Percentiles rank a stretch among this genome's conserved stretches.
Evolutionary conservation across 2,797 vertebrate genomes (phyloP).

Genomic region (Myripristis murdjan): DNA sequence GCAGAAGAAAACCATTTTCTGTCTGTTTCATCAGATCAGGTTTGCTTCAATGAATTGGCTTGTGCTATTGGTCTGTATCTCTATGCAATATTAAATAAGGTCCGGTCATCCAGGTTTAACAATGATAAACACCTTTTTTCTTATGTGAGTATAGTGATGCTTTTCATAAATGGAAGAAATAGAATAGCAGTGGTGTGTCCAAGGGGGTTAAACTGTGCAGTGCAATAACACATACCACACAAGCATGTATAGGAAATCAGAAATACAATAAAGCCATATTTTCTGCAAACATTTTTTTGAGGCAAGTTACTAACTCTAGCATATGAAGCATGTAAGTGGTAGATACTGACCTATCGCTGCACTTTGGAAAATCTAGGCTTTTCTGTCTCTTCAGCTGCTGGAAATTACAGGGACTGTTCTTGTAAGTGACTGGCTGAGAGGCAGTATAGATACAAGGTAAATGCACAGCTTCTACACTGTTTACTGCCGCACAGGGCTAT

Average conservation of each 20-base stretch:
- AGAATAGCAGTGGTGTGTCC: background rate
- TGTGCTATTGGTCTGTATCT: too few species aligned
- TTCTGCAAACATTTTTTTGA: too few species aligned
- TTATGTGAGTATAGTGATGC: background rate
- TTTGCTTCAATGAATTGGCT: too few species aligned
- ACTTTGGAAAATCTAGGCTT: background rate
- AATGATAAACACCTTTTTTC: background rate
- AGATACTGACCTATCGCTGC: background rate
- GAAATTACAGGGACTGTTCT: constrained; percentile 26
- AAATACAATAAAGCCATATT: too few species aligned
- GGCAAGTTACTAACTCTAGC: background rate
- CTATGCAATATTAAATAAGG: background rate
- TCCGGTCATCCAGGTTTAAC: background rate
- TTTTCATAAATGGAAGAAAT: too few species aligned
- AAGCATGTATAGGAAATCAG: too few species aligned
- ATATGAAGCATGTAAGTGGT: constrained; percentile 9
- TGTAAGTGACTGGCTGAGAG: constrained; percentile 39
- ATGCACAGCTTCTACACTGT: constrained; percentile 6
- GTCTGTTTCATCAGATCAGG: too few species aligned
- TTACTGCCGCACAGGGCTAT: constrained; percentile 18
- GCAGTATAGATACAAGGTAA: constrained; percentile 40
- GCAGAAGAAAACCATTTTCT: too few species aligned
- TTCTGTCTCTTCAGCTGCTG: constrained; percentile 16
- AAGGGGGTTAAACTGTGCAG: background rate
- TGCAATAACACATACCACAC: background rate